phyloP scores from a whole-genome alignment of 2,888 invertebrate species.

The Hirtodrosophila alboralis region DNA sequence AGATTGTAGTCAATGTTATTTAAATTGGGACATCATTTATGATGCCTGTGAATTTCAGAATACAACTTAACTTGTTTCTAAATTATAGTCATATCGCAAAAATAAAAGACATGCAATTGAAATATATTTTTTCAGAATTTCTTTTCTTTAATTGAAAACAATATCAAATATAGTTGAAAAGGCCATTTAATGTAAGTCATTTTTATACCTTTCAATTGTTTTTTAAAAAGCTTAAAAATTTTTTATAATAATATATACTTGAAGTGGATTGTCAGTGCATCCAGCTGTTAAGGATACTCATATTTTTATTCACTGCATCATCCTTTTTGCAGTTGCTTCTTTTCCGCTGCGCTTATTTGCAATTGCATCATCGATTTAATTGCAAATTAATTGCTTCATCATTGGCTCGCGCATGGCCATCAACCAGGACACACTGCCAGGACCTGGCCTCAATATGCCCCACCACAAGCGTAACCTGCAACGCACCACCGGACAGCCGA shows the following conservation, averaged over 20 bases:
- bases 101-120: too few relatives aligned
- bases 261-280: constrained; percentile 5
- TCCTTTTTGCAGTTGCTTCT: constrained; percentile 49
- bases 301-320: background rate
- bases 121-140: too few relatives aligned
- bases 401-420: constrained; percentile 67
- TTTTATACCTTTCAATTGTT: background rate
- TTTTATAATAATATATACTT: background rate
- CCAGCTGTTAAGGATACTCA: constrained; percentile 1
- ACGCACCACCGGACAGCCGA: background rate
- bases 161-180: too few relatives aligned
- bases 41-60: too few relatives aligned
- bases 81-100: too few relatives aligned
- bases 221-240: background rate
- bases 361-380: constrained; percentile 82
- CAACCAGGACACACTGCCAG: constrained; percentile 35
- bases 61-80: too few relatives aligned
- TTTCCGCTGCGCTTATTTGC: constrained; percentile 70
- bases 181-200: too few relatives aligned
- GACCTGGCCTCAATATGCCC: constrained; percentile 55
- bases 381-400: constrained; percentile 83
- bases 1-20: too few relatives aligned
- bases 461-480: constrained; percentile 28
- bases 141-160: too few relatives aligned
- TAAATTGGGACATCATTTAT: too few relatives aligned